Evolutionary conservation across 2,113 vertebrate species (phyloP).

Genomic region (Cheilinus undulatus): DNA sequence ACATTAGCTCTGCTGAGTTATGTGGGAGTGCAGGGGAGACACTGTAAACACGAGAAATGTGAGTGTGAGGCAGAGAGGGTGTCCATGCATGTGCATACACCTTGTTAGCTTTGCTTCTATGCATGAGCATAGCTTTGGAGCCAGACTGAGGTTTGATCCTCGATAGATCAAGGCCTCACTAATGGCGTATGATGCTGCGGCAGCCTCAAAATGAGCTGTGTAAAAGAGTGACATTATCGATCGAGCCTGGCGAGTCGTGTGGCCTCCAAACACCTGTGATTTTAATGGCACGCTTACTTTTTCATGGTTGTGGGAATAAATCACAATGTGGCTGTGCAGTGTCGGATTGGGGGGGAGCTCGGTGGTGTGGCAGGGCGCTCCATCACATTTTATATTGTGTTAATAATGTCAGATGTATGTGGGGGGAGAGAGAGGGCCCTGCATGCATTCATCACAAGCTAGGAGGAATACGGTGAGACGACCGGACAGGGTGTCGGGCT

Average conservation of each 20-base stretch:
- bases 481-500: constrained; percentile 61
- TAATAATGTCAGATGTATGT: constrained; percentile 83
- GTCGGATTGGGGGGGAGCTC: constrained; percentile 53
- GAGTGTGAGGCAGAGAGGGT: constrained; percentile 13
- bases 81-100: constrained; percentile 42
- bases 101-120: constrained; percentile 62
- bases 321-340: constrained; percentile 60
- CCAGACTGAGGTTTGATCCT: constrained; percentile 61
- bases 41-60: constrained; percentile 68
- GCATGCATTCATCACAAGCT: constrained; percentile 74
- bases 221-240: constrained; percentile 84
- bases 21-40: constrained; percentile 70
- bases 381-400: constrained; percentile 84
- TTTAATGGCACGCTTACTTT: constrained; percentile 84
- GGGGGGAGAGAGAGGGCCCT: constrained; percentile 47
- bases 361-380: constrained; percentile 67
- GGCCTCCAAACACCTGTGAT: constrained; percentile 80
- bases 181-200: constrained; percentile 78
- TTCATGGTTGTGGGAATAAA: constrained; percentile 81
- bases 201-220: constrained; percentile 78
- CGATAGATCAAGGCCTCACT: constrained; percentile 76
- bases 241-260: constrained; percentile 67
- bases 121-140: constrained; percentile 47
- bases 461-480: constrained; percentile 56
- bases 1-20: constrained; percentile 81